Evolutionary conservation across 2,797 vertebrate species (phyloP), one percentile per base, ranked within the genome.

Genomic region (Mormyrus proboscirostris): DNA sequence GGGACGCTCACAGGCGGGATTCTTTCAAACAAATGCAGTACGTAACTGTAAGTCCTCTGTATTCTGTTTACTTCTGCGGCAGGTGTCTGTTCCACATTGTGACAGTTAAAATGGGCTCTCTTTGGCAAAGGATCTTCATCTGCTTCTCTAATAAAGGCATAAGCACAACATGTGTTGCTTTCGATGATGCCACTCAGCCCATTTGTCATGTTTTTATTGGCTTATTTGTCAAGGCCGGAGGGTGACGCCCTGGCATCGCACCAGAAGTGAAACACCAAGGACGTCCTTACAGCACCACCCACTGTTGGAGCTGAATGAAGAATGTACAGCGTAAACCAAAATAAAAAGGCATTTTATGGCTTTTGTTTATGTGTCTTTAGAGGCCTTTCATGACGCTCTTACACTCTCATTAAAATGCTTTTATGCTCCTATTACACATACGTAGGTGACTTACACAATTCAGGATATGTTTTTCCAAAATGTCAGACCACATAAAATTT

Each of bases 101-200:
- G 59, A 62, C 57, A 65, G 57, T 88, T 79, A 33, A 88, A 88
- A 88, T 49, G 55, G 86, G 86, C 59, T 62, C 33, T 88, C 44
- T 62, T 65, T 88, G 86, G 55, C 86, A 8, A 50, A 86, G 49
- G 51, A 86, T 84, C 47, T 50, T 86, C 84, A 65, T 47, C 57
- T 62, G 86, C 86, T 88, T 87, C 86, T 47, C 57, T 88, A 88
- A 88, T 88, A 88, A 88, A 88, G 55, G 86, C 86, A 47, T 88
- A 88, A 88, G 57, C 55, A 88, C 86, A 62, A 88, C 38, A n/a
- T 33, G 38, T 47, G 86, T 44, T 59, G 86, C 86, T 22, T 65
- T 88, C 44, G 9, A 38, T 88, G 86, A 33, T 41, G 57, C 86
- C 19, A 38, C 84, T 53, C 83, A 25, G 22, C 33, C 12, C 85